These are phyloP conservation scores for Pelusios castaneus DNA, from an alignment of 2,113 vertebrate species.

Conservation along the genomic window DNA sequence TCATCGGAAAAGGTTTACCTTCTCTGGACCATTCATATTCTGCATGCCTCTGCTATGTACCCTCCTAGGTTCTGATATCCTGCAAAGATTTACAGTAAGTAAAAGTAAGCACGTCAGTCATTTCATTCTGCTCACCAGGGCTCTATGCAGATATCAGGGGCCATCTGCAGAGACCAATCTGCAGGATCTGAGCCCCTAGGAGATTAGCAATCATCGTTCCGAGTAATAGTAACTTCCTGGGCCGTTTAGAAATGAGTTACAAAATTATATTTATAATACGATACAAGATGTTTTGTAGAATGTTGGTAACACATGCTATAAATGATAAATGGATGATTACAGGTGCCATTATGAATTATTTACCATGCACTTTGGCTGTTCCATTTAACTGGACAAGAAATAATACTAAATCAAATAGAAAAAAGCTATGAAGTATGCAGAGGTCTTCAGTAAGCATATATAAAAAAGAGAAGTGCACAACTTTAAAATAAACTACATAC, in stretches of 20 bases:
- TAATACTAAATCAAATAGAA: constrained; percentile 64
- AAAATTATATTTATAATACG: constrained; percentile 6
- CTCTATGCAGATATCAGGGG: background rate
- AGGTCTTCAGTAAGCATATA: constrained; percentile 48
- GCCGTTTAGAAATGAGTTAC: constrained; percentile 40
- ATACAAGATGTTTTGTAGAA: constrained; percentile 37
- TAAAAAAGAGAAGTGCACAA: constrained; percentile 50
- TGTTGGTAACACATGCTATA: constrained; percentile 49
- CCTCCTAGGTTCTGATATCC: background rate
- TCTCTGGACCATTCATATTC: background rate
- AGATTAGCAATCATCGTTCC: background rate
- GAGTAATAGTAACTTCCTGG: constrained; percentile 11
- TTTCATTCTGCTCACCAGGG: background rate
- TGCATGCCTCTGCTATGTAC: background rate
- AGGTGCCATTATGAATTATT: constrained; percentile 52
- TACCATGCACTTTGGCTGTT: constrained; percentile 33
- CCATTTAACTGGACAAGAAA: constrained; percentile 38
- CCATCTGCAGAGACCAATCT: background rate
- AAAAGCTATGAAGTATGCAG: constrained; percentile 29
- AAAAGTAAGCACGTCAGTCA: background rate
- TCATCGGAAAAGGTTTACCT: background rate
- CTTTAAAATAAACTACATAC: constrained; percentile 53
- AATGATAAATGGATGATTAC: constrained; percentile 52
- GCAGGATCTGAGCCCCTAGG: background rate
- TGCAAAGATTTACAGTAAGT: background rate